These are phyloP conservation scores for Cebuella pygmaea DNA, from an alignment of 2,797 vertebrate genomes.

Conservation along the genomic window DNA sequence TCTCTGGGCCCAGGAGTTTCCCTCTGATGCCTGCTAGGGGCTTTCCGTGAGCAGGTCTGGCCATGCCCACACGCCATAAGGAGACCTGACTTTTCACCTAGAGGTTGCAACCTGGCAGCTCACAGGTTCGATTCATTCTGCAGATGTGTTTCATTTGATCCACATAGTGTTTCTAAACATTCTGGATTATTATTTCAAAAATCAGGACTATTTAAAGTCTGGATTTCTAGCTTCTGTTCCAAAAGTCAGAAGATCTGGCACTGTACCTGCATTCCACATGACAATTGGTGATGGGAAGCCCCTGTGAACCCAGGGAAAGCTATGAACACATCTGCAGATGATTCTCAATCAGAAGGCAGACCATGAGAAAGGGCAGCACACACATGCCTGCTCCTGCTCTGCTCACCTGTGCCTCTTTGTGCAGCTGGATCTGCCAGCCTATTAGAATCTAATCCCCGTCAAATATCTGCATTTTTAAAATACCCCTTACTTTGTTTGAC, in stretches of 20 bases:
- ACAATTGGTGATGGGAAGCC: neutral
- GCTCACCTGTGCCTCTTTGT: neutral
- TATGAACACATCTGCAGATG: neutral
- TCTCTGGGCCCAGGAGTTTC: neutral
- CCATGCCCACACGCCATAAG: fast-evolving
- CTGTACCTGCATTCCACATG: neutral
- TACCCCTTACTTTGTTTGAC: neutral
- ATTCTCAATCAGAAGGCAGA: neutral
- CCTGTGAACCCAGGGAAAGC: too few relatives aligned
- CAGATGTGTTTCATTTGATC: neutral
- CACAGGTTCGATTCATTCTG: neutral
- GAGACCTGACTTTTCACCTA: neutral
- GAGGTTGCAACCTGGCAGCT: neutral
- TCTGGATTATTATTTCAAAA: slow-evolving; percentile 10
- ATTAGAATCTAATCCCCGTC: neutral
- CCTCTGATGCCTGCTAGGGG: neutral
- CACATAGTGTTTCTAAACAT: neutral
- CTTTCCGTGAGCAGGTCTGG: neutral
- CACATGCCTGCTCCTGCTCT: too few relatives aligned
- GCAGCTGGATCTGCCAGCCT: neutral
- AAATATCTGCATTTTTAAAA: neutral
- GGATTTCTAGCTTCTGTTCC: slow-evolving; percentile 11
- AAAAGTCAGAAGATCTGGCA: neutral
- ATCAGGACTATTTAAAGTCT: neutral
- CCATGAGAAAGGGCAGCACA: fast-evolving